Percentiles rank a stretch among this genome's conserved stretches.
These are phyloP conservation scores for Myotis myotis DNA, from an alignment of 2,797 vertebrate genomes.

Conservation along the genomic window DNA sequence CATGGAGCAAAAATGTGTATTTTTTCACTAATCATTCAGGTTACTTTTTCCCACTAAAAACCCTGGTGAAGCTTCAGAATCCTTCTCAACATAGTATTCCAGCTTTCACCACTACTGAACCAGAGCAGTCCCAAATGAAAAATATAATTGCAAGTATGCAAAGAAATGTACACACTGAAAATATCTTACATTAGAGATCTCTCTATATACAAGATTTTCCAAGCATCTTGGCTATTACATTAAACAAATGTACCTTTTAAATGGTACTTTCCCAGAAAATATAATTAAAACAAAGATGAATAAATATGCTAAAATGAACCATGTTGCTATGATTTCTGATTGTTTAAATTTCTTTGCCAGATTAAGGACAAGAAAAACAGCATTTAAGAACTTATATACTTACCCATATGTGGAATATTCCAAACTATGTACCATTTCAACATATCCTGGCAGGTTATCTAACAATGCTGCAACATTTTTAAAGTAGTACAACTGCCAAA, in stretches of 20 bases:
- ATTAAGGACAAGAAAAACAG: constrained; percentile 64
- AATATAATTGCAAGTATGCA: constrained; percentile 42
- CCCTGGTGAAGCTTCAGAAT: constrained; percentile 21
- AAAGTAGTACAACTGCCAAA: constrained; percentile 68
- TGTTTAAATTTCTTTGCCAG: constrained; percentile 60
- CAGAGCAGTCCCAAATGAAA: neutral
- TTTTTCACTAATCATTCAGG: neutral
- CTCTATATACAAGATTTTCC: constrained; percentile 21
- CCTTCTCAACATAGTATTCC: neutral
- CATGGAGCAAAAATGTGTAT: neutral
- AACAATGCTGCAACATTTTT: constrained; percentile 55
- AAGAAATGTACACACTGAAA: constrained; percentile 36
- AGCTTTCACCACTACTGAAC: constrained; percentile 9
- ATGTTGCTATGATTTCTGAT: constrained; percentile 50
- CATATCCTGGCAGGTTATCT: constrained; percentile 66
- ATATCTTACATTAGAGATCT: constrained; percentile 18
- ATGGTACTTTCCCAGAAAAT: constrained; percentile 33
- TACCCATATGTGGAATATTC: constrained; percentile 65
- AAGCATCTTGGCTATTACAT: constrained; percentile 36
- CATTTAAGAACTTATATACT: constrained; percentile 60
- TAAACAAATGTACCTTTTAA: constrained; percentile 64
- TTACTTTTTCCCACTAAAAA: neutral
- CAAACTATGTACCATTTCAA: constrained; percentile 55
- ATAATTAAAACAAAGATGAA: neutral
- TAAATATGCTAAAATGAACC: neutral